Conservation (phyloP, 2,797 vertebrate species). For the Lithobates sylvaticus region DNA sequence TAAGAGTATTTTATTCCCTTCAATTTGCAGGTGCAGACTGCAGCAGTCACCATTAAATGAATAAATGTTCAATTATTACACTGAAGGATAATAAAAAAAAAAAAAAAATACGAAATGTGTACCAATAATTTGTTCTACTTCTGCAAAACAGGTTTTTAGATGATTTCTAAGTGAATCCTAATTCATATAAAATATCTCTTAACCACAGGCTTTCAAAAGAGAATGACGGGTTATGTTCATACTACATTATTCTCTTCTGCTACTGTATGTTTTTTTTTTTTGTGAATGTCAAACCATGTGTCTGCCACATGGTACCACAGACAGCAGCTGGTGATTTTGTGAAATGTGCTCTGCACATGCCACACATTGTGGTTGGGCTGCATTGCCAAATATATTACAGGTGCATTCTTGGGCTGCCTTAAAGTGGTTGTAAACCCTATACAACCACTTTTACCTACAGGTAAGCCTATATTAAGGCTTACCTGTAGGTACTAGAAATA, state of each 20-base stretch:
- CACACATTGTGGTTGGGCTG: too few relatives aligned
- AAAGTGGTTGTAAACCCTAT: too few relatives aligned
- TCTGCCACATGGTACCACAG: background rate
- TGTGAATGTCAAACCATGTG: background rate
- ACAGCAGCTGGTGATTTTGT: background rate
- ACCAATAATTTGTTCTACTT: background rate
- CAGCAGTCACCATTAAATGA: background rate
- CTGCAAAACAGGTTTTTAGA: background rate
- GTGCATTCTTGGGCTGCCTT: too few relatives aligned
- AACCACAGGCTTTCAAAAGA: background rate
- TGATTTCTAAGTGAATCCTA: background rate
- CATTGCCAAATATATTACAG: too few relatives aligned
- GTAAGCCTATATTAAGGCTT: too few relatives aligned
- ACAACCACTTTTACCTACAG: too few relatives aligned
- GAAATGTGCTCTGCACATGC: too few relatives aligned
- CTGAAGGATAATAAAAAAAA: constrained; percentile 2
- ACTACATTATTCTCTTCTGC: background rate
- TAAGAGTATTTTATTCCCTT: constrained; percentile 23
- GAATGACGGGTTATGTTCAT: background rate
- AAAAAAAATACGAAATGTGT: background rate
- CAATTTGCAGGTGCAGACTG: constrained; percentile 32
- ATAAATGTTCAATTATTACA: background rate
- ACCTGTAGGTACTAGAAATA: too few relatives aligned
- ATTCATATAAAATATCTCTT: background rate
- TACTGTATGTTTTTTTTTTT: background rate